Base-by-base conservation (phyloP, 2,797 vertebrate genomes). In the Sylvilagus floridanus region DNA sequence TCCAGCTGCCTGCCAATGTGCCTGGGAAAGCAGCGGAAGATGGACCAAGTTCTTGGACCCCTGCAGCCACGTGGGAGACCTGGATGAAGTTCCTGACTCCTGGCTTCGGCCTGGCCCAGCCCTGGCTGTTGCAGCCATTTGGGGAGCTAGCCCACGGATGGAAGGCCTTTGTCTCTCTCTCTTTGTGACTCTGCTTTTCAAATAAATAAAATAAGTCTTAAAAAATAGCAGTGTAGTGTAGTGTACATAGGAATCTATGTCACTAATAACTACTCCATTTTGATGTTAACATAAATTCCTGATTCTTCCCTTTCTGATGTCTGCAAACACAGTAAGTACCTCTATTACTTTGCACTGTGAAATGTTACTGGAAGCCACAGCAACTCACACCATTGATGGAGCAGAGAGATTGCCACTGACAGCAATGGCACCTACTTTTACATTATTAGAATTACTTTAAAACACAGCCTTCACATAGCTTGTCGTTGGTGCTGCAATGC, bases 401-500 rank as follows among this genome's bases (percentile, higher is more conserved):
- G 19, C 30, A 62, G 57, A 90, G 6, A 72, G 35, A 69, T 83
- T 28, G 24, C 79, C 57, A 77, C 37, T 54, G 79, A 90, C 21
- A 89, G 37, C 22, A n/a, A 16, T 24, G 22, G 50, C n/a, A 66
- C 16, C 30, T 71, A 19, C 30, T 57, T 22, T 21, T 60, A n/a
- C 8, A 57, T 57, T 57, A 57, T 17, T 57, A 72, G 47, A 2
- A 22, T 88, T 88, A 77, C 76, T 86, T 96, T 35, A 86, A 88
- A 91, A 57, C 77, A 14, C 42, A 92, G 5, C 26, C 96, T 96
- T 92, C 32, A 91, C 35, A 10, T 60, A 3, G 10, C 12, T 92
- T 92, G n/a, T 63, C 2, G 19, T 6, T 90, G 11, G 26, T 65
- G 42, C 54, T 91, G 84, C 87, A 92, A 62, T 62, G 28, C 69